phyloP scores from a whole-genome alignment of 2,888 invertebrate genomes.

The Carcina quercana region DNA sequence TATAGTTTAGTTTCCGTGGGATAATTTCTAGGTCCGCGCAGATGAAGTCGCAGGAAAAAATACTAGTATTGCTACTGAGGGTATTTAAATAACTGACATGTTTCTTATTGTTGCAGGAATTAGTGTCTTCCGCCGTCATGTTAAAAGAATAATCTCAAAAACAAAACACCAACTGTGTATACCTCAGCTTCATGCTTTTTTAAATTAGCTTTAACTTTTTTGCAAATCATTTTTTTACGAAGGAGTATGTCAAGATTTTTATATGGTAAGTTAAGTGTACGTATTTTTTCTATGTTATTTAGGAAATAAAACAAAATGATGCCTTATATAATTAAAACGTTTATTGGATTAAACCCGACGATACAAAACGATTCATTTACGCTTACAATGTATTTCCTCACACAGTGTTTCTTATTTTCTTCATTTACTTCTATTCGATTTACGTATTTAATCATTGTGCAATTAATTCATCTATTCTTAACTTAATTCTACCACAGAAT shows the following conservation, averaged over 20 bases:
- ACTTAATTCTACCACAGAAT: too few relatives aligned
- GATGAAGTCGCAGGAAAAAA: too few relatives aligned
- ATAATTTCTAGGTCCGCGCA: too few relatives aligned
- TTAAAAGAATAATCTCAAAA: slow-evolving; percentile 40
- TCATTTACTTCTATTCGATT: slow-evolving; percentile 13
- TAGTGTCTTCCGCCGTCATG: slow-evolving; percentile 50
- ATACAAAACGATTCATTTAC: slow-evolving; percentile 34
- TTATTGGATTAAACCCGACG: slow-evolving; percentile 33
- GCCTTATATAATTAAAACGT: slow-evolving; percentile 19
- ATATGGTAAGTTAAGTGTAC: too few relatives aligned
- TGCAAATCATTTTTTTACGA: too few relatives aligned
- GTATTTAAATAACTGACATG: slow-evolving; percentile 2
- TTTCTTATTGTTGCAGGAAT: slow-evolving; percentile 37
- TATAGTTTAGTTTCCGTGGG: too few relatives aligned
- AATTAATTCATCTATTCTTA: slow-evolving; percentile 11
- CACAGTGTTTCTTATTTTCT: slow-evolving; percentile 7
- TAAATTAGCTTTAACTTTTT: too few relatives aligned
- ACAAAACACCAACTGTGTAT: too few relatives aligned
- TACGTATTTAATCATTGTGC: slow-evolving; percentile 20
- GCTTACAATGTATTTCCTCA: slow-evolving; percentile 15
- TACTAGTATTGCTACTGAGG: not conserved
- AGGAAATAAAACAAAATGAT: slow-evolving; percentile 28
- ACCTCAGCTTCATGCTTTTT: too few relatives aligned
- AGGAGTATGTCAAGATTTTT: too few relatives aligned
- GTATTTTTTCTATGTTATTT: too few relatives aligned